Conservation (phyloP, 1,140 invertebrate species). For the Ceratosolen fusciceps region DNA sequence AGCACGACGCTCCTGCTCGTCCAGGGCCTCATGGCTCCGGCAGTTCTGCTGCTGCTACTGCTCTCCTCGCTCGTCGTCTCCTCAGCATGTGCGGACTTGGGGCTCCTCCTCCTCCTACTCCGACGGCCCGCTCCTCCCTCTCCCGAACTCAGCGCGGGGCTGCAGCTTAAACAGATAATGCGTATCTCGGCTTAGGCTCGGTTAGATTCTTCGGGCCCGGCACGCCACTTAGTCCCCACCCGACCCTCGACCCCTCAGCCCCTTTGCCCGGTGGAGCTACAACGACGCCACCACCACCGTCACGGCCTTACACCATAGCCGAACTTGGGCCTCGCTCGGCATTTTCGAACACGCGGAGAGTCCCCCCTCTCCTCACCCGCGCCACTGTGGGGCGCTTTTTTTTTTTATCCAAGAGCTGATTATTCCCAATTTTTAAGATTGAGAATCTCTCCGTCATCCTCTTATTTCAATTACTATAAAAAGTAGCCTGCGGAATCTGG, state of each 20-base stretch:
- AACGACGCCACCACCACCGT: not conserved
- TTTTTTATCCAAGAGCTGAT: too few species aligned
- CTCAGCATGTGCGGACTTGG: slow-evolving; percentile 38
- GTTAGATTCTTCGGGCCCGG: slow-evolving; percentile 19
- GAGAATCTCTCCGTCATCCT: too few species aligned
- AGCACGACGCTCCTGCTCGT: slow-evolving; percentile 60
- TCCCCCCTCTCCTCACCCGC: too few species aligned
- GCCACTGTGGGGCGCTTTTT: too few species aligned
- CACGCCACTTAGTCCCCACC: not conserved
- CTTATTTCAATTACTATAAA: too few species aligned
- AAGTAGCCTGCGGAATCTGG: too few species aligned
- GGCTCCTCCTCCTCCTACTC: not conserved
- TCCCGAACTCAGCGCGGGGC: slow-evolving; percentile 9
- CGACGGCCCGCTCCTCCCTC: not conserved
- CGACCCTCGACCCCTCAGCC: too few species aligned
- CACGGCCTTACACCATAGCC: too few species aligned
- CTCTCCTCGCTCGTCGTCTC: slow-evolving; percentile 36
- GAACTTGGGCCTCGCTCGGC: too few species aligned
- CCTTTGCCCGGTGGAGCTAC: too few species aligned
- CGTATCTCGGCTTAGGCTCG: slow-evolving; percentile 53
- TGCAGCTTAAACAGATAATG: slow-evolving; percentile 54
- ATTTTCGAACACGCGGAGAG: too few species aligned
- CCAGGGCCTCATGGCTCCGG: slow-evolving; percentile 64
- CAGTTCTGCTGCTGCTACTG: slow-evolving; percentile 36
- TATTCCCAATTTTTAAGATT: too few species aligned